A percentile compares a stretch with the other conserved stretches of the same genome.
Evolutionary conservation across 2,113 vertebrate species (phyloP).

Genomic region (Boulengeromyrus knoepffleri): DNA sequence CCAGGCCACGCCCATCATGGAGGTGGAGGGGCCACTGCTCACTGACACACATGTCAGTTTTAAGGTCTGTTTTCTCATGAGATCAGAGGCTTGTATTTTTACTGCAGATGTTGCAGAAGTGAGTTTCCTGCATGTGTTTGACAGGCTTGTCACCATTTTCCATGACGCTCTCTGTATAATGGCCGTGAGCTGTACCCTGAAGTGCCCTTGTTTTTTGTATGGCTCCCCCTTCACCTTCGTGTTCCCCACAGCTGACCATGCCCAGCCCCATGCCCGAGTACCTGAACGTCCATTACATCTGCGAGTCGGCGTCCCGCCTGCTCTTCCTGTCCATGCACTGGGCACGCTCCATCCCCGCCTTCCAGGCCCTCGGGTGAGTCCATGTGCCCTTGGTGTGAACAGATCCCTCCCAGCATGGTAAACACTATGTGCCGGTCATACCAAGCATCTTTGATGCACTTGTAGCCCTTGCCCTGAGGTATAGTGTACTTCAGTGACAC

Average conservation of each 20-base stretch:
- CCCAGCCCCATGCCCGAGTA: slow-evolving; percentile 96
- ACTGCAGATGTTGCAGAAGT: background rate
- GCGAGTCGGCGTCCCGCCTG: slow-evolving; percentile 92
- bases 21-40: slow-evolving; percentile 94
- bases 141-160: background rate
- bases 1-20: slow-evolving; percentile 92
- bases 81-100: background rate
- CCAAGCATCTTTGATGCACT: background rate
- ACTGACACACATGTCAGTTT: slow-evolving; percentile 94
- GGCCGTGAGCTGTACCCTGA: background rate
- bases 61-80: slow-evolving; percentile 60
- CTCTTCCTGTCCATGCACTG: slow-evolving; percentile 99
- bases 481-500: background rate
- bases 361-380: slow-evolving; percentile 90
- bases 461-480: background rate
- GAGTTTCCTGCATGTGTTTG: background rate
- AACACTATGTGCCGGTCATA: background rate
- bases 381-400: background rate
- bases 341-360: slow-evolving; percentile 95
- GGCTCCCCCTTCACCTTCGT: slow-evolving; percentile 4
- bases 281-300: slow-evolving; percentile 98
- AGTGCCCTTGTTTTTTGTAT: background rate
- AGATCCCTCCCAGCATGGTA: background rate
- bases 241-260: slow-evolving; percentile 80
- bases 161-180: background rate